Evolutionary conservation across 2,888 invertebrate species (phyloP).

Genomic region (Uropetala carovei): DNA sequence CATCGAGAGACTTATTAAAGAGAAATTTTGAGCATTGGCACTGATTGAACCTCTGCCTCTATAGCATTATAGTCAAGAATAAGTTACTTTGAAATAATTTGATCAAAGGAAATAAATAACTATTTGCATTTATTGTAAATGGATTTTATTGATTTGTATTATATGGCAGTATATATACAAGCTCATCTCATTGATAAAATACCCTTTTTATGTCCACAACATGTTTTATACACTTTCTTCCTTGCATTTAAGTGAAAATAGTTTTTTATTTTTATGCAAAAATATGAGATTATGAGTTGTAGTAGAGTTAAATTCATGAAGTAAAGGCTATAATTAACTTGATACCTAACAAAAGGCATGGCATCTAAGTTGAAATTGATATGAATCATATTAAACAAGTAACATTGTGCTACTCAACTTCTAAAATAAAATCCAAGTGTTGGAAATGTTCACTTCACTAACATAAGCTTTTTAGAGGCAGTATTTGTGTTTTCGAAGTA

Average conservation of each 20-base stretch:
- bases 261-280: constrained; percentile 49
- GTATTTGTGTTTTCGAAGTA: neutral
- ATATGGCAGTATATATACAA: constrained; percentile 41
- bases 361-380: constrained; percentile 40
- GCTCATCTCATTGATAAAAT: constrained; percentile 57
- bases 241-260: constrained; percentile 46
- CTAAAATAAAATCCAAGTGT: constrained; percentile 4
- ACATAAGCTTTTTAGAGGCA: neutral
- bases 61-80: too few species aligned
- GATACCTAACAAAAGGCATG: constrained; percentile 49
- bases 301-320: constrained; percentile 24
- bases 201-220: constrained; percentile 55
- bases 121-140: neutral
- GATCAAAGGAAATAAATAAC: too few species aligned
- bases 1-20: too few species aligned
- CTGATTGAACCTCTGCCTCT: too few species aligned
- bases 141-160: neutral
- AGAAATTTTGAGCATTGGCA: too few species aligned
- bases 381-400: constrained; percentile 38
- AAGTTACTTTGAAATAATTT: too few species aligned
- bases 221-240: constrained; percentile 17
- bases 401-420: constrained; percentile 9
- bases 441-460: neutral
- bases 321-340: constrained; percentile 28
- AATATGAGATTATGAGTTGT: constrained; percentile 46